These are phyloP conservation scores for Mustelus asterias DNA, from an alignment of 2,113 vertebrate species.

Conservation along the genomic window DNA sequence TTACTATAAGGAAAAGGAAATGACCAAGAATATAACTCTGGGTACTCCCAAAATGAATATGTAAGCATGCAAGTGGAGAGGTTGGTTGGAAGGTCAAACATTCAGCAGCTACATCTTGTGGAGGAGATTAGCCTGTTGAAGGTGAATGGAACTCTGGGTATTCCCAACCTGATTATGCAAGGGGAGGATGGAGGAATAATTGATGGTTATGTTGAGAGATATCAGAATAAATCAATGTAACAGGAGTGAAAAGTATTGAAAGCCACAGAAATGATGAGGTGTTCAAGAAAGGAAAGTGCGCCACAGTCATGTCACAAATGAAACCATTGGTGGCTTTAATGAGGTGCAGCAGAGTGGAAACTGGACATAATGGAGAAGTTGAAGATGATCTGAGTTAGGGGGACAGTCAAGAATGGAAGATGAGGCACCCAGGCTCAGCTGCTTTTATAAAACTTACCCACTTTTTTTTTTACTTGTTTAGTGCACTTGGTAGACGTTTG, in stretches of 20 bases:
- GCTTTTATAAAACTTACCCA: slow-evolving; percentile 11
- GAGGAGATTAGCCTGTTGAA: not conserved
- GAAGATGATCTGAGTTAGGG: not conserved
- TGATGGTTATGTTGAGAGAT: not conserved
- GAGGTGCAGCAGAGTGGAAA: not conserved
- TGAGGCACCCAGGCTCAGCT: not conserved
- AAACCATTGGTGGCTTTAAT: not conserved
- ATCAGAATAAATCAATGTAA: not conserved
- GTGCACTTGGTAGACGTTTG: slow-evolving; percentile 97
- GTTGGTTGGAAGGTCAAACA: not conserved
- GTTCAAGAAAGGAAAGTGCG: not conserved
- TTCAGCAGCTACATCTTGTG: not conserved
- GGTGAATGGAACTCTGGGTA: not conserved
- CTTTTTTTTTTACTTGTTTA: slow-evolving; percentile 49
- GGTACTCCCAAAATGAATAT: not conserved
- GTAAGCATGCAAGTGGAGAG: not conserved
- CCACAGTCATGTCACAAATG: not conserved
- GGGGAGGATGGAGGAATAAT: not conserved
- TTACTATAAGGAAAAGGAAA: not conserved
- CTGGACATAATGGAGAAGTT: not conserved
- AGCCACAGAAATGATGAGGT: not conserved
- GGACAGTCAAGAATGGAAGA: not conserved
- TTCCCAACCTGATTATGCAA: not conserved
- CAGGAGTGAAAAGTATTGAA: not conserved
- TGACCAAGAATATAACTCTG: not conserved